These are phyloP conservation scores for Spialia ferax DNA, from an alignment of 2,888 invertebrate species.

Conservation along the genomic window DNA sequence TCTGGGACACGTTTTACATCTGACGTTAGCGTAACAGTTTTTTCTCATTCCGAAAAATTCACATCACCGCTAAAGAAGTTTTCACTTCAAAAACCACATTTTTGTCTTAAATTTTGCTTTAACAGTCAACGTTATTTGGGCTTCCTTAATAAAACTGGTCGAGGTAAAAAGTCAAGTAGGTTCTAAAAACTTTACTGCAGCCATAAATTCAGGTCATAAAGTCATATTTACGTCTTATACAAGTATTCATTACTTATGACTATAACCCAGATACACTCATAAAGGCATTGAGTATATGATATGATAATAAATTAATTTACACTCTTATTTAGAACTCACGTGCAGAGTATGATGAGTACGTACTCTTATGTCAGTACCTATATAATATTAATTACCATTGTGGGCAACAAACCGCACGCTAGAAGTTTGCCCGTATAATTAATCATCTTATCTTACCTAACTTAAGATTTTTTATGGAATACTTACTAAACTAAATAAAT, in stretches of 20 bases:
- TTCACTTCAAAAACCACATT: too few relatives aligned
- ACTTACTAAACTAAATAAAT: too few relatives aligned
- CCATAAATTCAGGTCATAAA: slow-evolving; percentile 14
- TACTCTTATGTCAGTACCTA: slow-evolving; percentile 4
- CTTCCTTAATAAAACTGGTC: background rate
- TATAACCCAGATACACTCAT: slow-evolving; percentile 8
- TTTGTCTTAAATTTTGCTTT: too few relatives aligned
- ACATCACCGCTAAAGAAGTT: too few relatives aligned
- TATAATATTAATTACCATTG: slow-evolving; percentile 4
- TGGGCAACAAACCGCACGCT: slow-evolving; percentile 3
- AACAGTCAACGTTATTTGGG: background rate
- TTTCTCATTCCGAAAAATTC: too few relatives aligned
- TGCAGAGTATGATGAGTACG: too few relatives aligned
- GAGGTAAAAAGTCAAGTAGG: background rate
- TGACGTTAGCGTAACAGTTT: too few relatives aligned
- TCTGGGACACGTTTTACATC: too few relatives aligned
- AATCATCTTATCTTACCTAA: background rate
- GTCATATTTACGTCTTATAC: slow-evolving; percentile 7
- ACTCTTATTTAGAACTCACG: slow-evolving; percentile 7
- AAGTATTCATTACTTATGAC: slow-evolving; percentile 15
- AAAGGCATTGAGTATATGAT: slow-evolving; percentile 6
- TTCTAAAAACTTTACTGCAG: slow-evolving; percentile 11
- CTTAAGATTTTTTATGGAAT: background rate
- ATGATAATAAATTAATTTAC: slow-evolving; percentile 11
- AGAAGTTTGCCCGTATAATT: background rate